These are phyloP conservation scores for Erpornis zantholeuca DNA, from an alignment of 2,113 vertebrate species.

Conservation along the genomic window DNA sequence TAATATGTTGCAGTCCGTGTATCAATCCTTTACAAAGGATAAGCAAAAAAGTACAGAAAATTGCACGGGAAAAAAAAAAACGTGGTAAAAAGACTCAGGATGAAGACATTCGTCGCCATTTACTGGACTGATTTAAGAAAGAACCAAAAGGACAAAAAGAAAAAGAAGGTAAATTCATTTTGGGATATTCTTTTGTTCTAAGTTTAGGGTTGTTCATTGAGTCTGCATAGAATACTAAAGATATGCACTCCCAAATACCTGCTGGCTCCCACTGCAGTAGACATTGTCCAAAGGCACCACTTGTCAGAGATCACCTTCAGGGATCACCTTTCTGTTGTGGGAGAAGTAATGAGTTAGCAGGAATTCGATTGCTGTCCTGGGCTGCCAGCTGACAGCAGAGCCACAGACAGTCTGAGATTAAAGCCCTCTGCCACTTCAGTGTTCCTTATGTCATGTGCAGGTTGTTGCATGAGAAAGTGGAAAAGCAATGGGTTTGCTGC, in stretches of 20 bases:
- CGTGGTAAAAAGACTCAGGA: rapidly evolving
- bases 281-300: not conserved
- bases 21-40: not conserved
- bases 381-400: not conserved
- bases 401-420: not conserved
- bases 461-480: not conserved
- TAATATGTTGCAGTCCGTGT: constrained; percentile 45
- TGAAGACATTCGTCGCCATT: not conserved
- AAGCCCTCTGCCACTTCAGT: not conserved
- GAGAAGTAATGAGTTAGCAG: not conserved
- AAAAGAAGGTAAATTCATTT: not conserved
- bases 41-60: not conserved
- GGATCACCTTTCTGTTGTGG: not conserved
- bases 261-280: not conserved
- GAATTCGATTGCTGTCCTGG: not conserved
- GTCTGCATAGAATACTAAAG: not conserved
- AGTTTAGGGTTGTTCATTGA: not conserved
- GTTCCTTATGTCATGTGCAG: not conserved
- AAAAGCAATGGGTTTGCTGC: not conserved
- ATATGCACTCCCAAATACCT: not conserved
- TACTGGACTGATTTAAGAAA: not conserved
- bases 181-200: not conserved
- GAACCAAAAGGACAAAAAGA: not conserved
- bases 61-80: not conserved
- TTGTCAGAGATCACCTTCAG: not conserved